Evolutionary conservation across 1,140 invertebrate species (phyloP), one percentile per base, ranked within the genome.

Genomic region (Cotesia glomerata): DNA sequence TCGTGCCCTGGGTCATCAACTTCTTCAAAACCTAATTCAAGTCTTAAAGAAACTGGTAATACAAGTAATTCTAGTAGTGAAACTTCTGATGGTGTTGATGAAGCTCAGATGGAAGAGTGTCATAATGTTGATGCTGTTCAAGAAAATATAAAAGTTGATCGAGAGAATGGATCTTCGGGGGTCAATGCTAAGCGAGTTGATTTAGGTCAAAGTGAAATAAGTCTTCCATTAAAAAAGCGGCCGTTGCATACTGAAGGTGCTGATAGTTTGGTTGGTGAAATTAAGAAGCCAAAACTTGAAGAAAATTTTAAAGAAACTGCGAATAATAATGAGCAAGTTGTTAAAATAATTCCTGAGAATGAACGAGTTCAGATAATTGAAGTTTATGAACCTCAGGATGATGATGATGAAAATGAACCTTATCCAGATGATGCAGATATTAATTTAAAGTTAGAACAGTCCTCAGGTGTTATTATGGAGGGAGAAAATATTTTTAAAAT

Each of bases 261-360:
- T 45, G 58, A 71, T 4, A 68, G 67, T 52, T 39, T n/a, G 2
- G 59, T 18, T 32, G 81, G 54, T 3, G 70, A 4, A 80, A 78
- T 45, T 7, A 85, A 89, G 65, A 91, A 91, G 78, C 90, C 89
- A 1, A 91, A 90, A 84, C 88, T 91, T 62, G 89, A 89, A 2
- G 88, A 88, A 2, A 91, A 90, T 79, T 84, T 90, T 68, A 84
- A 88, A 69, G 90, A 91, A 85, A 89, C 5, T 69, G 77, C 54
- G 8, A 35, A 36, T 18, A 61, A 74, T 51, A 72, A 67, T 54
- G 52, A 69, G 16, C 74, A 76, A 16, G 78, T 80, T 62, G 73
- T 82, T 2, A 61, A 75, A 1, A 75, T 73, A 66, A 77, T 87
- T 49, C 84, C 85, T 3, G 85, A 87, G 35, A 80, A 86, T 11